phyloP scores from a whole-genome alignment of 2,888 invertebrate species.

The Lymantria monacha region DNA sequence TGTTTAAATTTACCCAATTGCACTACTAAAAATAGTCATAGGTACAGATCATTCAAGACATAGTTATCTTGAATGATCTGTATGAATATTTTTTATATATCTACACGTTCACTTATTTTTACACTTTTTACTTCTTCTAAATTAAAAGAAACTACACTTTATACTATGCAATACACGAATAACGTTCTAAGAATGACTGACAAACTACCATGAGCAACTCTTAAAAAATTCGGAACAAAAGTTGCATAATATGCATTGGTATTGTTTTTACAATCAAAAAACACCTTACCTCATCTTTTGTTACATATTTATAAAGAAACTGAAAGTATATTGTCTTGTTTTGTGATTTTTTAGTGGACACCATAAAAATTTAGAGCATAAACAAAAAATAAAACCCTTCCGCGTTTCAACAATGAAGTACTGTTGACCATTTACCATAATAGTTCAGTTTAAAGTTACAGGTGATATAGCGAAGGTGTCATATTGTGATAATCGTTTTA shows the following conservation, averaged over 20 bases:
- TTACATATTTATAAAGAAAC: constrained; percentile 77
- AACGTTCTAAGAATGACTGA: constrained; percentile 53
- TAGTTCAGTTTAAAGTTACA: constrained; percentile 72
- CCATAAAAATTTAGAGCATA: constrained; percentile 76
- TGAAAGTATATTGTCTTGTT: constrained; percentile 77
- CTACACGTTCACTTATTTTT: constrained; percentile 35
- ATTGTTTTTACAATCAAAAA: constrained; percentile 73
- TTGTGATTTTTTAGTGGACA: constrained; percentile 58
- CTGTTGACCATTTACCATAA: constrained; percentile 40
- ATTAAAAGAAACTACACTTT: constrained; percentile 44
- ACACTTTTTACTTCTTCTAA: constrained; percentile 22
- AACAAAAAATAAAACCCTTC: constrained; percentile 75
- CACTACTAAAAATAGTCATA: no score
- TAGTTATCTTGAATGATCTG: no score
- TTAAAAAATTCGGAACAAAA: constrained; percentile 53
- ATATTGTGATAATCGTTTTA: constrained; percentile 71
- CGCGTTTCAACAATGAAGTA: constrained; percentile 64
- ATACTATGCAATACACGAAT: constrained; percentile 29
- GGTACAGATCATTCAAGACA: no score
- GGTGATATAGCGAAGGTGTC: constrained; percentile 76
- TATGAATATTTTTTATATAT: no score
- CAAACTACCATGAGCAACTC: constrained; percentile 32
- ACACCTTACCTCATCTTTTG: constrained; percentile 64
- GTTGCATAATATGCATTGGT: constrained; percentile 48
- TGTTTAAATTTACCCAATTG: no score